phyloP scores from a whole-genome alignment of 2,797 vertebrate species.

The Ctenopoma kingsleyae region DNA sequence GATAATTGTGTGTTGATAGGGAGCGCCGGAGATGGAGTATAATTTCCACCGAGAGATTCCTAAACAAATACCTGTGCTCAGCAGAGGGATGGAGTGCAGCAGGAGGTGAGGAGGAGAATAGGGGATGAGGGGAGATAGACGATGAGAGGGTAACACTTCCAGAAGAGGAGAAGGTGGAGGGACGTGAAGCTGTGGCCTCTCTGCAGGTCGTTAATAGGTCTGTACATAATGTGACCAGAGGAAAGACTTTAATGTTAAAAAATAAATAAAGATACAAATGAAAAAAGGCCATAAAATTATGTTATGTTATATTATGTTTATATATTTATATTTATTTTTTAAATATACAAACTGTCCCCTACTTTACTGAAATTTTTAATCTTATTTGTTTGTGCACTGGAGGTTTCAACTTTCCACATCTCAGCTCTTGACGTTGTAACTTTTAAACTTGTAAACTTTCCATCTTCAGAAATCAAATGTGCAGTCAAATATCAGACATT shows the following conservation, averaged over 20 bases:
- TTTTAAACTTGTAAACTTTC: too few species aligned
- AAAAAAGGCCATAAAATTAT: too few species aligned
- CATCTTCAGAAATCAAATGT: too few species aligned
- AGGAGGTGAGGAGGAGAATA: slow-evolving; percentile 79
- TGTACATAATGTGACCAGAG: slow-evolving; percentile 14
- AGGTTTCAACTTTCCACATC: not conserved
- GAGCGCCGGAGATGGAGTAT: slow-evolving; percentile 98
- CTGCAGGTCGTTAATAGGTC: slow-evolving; percentile 10
- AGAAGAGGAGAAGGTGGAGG: slow-evolving; percentile 33
- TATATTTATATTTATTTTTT: too few species aligned
- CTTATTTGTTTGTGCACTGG: not conserved
- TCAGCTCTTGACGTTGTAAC: not conserved
- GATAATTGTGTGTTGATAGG: slow-evolving; percentile 99
- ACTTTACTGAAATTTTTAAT: not conserved
- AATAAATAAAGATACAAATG: too few species aligned
- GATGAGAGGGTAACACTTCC: slow-evolving; percentile 69
- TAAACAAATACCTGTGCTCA: slow-evolving; percentile 97
- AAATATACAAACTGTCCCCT: not conserved
- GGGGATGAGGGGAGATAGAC: slow-evolving; percentile 73
- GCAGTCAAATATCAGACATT: not conserved
- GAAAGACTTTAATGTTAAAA: too few species aligned
- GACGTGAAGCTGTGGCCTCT: slow-evolving; percentile 24
- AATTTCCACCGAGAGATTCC: slow-evolving; percentile 98
- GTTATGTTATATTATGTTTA: too few species aligned
- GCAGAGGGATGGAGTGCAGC: slow-evolving; percentile 84